Percentiles rank a stretch among this genome's conserved stretches.
phyloP scores from a whole-genome alignment of 2,113 vertebrate species.

The Pogona vitticeps region DNA sequence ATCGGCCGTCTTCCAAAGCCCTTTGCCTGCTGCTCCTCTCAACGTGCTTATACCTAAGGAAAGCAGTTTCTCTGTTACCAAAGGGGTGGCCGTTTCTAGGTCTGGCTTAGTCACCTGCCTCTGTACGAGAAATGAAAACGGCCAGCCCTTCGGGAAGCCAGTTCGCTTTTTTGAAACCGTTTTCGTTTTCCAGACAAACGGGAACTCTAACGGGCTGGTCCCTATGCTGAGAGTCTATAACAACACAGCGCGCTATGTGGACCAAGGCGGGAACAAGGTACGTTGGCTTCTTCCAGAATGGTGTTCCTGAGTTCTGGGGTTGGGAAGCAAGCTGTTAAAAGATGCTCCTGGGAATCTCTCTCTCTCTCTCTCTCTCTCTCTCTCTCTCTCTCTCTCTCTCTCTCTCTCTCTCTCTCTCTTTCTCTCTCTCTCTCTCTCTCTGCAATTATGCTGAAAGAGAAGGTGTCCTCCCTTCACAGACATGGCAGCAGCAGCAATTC shows the following conservation, averaged over 20 bases:
- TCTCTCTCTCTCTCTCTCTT: no score
- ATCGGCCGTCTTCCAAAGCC: not conserved
- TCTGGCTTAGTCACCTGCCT: not conserved
- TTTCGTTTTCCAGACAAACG: conserved; percentile 88
- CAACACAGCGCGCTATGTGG: conserved; percentile 96
- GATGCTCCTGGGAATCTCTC: fast-evolving
- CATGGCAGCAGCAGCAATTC: no score
- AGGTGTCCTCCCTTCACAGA: no score
- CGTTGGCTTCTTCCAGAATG: not conserved
- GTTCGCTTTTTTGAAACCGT: not conserved
- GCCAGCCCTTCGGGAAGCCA: not conserved
- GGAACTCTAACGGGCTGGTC: conserved; percentile 92
- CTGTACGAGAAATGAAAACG: fast-evolving
- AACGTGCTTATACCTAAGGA: fast-evolving
- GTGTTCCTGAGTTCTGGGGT: no score
- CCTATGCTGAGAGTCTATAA: conserved; percentile 98
- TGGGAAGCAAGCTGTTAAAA: no score
- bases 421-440: no score
- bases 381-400: no score
- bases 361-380: no score
- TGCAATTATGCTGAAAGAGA: no score
- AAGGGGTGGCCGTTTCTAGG: not conserved
- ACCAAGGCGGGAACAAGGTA: conserved; percentile 98
- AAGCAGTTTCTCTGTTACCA: no score
- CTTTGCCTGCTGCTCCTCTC: fast-evolving